Evolutionary conservation across 2,113 vertebrate species (phyloP).

Genomic region (Apteryx owenii): DNA sequence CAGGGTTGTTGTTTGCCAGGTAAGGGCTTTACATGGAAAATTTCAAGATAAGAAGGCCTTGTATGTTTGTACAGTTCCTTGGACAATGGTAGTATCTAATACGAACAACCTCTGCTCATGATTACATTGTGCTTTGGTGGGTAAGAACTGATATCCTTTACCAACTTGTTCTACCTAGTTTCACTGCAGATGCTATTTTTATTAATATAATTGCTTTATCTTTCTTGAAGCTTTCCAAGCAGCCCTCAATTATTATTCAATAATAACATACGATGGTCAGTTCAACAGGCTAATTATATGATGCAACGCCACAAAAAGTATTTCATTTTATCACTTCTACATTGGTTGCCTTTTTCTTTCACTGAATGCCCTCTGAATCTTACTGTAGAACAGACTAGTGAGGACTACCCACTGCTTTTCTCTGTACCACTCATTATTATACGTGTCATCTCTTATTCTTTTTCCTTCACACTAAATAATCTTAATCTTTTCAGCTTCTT

Average conservation of each 20-base stretch:
- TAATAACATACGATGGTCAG: constrained; percentile 51
- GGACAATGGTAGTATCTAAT: neutral
- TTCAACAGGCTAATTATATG: constrained; percentile 72
- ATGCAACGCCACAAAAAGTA: constrained; percentile 43
- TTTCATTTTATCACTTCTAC: constrained; percentile 53
- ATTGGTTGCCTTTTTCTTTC: constrained; percentile 38
- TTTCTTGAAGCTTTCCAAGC: constrained; percentile 56
- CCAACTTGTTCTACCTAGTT: neutral
- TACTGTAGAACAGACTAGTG: neutral
- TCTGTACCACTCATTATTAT: constrained; percentile 51
- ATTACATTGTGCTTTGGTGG: neutral
- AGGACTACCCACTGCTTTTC: constrained; percentile 29
- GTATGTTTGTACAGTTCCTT: neutral
- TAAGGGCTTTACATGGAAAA: neutral
- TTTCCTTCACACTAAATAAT: constrained; percentile 64
- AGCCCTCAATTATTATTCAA: constrained; percentile 62
- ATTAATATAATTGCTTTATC: constrained; percentile 53
- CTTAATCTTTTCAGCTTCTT: constrained; percentile 59
- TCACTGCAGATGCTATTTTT: constrained; percentile 2
- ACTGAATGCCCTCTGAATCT: constrained; percentile 27
- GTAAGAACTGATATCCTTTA: neutral
- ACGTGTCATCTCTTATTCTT: constrained; percentile 58
- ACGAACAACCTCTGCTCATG: neutral
- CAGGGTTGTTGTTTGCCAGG: neutral
- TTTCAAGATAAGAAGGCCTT: neutral